Conservation (phyloP, 2,797 vertebrate genomes). For the Tapera naevia region DNA sequence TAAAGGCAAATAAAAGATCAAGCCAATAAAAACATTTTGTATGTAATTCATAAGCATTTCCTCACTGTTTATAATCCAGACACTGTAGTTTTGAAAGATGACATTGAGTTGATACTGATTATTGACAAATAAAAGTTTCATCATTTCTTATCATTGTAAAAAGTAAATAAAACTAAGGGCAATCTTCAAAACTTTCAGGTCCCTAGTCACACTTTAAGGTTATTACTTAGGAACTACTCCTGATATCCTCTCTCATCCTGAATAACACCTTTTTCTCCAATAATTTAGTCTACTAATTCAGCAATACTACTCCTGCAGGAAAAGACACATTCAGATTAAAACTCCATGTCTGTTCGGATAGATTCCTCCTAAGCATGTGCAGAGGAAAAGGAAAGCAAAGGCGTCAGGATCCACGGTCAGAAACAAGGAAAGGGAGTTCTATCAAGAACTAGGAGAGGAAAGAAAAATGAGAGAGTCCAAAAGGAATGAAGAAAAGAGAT, state of each 20-base stretch:
- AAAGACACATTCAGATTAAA: not conserved
- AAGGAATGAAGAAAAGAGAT: slow-evolving; percentile 17
- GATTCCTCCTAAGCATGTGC: not conserved
- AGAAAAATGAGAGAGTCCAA: not conserved
- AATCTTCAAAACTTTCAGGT: not conserved
- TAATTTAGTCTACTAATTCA: not conserved
- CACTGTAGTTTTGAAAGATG: not conserved
- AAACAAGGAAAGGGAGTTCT: not conserved
- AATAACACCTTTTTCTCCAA: not conserved
- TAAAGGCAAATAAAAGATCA: not conserved
- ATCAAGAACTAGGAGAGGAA: not conserved
- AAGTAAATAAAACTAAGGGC: not conserved
- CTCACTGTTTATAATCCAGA: not conserved
- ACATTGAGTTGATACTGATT: not conserved
- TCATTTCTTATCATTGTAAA: not conserved
- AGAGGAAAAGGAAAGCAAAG: not conserved
- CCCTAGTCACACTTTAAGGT: not conserved
- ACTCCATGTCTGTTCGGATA: not conserved
- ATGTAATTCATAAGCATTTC: not conserved
- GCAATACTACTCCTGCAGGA: not conserved
- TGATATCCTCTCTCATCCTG: not conserved
- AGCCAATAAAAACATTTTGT: not conserved
- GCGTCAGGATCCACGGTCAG: not conserved
- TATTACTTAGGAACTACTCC: not conserved
- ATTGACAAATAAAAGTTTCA: not conserved